Evolutionary conservation across 53 echinoderm and acorn worm species (phyloP).

Genomic region (Zoroaster sp.): DNA sequence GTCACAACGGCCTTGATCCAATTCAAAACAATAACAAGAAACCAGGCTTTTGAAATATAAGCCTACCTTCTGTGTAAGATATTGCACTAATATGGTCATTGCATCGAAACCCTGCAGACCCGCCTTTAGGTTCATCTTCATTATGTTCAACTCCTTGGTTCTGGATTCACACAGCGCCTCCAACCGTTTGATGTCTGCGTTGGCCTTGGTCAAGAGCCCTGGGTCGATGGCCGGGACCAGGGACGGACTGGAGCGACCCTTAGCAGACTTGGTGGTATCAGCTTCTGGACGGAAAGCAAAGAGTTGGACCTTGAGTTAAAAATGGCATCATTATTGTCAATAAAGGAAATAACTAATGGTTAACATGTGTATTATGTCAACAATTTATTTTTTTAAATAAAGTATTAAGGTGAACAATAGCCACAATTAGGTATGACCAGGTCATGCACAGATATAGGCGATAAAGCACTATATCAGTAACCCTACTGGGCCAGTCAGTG

Average conservation of each 20-base stretch:
- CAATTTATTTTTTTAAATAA: too few species aligned
- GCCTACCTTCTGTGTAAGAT: conserved; percentile 73
- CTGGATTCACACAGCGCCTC: conserved; percentile 83
- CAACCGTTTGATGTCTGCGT: conserved; percentile 82
- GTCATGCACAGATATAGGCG: too few species aligned
- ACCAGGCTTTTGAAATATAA: too few species aligned
- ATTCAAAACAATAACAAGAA: too few species aligned
- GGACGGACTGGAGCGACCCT: conserved; percentile 53
- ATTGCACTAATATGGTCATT: conserved; percentile 80
- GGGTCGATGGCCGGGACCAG: conserved; percentile 43
- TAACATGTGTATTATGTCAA: too few species aligned
- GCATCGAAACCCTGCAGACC: conserved; percentile 85
- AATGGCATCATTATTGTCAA: neutral
- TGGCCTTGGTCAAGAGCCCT: conserved; percentile 59
- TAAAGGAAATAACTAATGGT: too few species aligned
- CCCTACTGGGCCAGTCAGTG: too few species aligned
- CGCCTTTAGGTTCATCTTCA: conserved; percentile 70
- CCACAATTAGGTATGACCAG: too few species aligned
- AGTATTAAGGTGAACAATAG: too few species aligned
- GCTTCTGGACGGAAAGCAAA: conserved; percentile 49
- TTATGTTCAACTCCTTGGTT: conserved; percentile 71
- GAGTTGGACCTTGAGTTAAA: neutral
- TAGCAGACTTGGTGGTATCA: conserved; percentile 42
- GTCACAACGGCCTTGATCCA: too few species aligned
- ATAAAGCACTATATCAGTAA: too few species aligned